Conservation (phyloP, 2,113 vertebrate genomes). For the Jaculus jaculus region DNA sequence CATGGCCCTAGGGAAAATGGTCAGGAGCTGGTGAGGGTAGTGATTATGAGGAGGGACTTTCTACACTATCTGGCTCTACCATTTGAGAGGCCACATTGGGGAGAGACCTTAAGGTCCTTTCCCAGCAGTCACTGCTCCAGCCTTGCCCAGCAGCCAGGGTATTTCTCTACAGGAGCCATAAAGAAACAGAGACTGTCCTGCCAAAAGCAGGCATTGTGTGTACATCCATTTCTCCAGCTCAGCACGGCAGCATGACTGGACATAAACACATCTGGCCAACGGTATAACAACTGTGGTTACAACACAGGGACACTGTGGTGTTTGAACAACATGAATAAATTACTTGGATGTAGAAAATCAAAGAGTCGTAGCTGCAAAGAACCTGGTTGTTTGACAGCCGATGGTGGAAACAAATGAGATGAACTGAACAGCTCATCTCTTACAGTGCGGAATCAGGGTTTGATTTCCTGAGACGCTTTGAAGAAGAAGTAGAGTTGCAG, state of each 20-base stretch:
- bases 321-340: neutral
- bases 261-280: conserved; percentile 29
- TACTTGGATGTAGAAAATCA: neutral
- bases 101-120: neutral
- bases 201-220: neutral
- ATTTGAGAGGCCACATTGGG: neutral
- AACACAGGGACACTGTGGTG: neutral
- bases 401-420: neutral
- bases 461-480: conserved; percentile 43
- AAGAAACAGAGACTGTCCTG: neutral
- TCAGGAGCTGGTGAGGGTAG: fast-evolving
- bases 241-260: neutral
- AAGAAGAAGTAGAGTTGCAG: conserved; percentile 15
- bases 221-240: conserved; percentile 25
- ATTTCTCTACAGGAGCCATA: neutral
- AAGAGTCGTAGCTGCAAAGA: neutral
- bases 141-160: neutral
- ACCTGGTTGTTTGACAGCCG: neutral
- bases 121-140: neutral
- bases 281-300: neutral
- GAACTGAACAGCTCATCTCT: neutral
- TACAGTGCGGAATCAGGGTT: neutral
- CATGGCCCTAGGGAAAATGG: neutral
- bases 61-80: neutral
- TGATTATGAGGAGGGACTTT: neutral